These are phyloP conservation scores for Phoebastria nigripes DNA, from an alignment of 2,797 vertebrate species.

Conservation along the genomic window DNA sequence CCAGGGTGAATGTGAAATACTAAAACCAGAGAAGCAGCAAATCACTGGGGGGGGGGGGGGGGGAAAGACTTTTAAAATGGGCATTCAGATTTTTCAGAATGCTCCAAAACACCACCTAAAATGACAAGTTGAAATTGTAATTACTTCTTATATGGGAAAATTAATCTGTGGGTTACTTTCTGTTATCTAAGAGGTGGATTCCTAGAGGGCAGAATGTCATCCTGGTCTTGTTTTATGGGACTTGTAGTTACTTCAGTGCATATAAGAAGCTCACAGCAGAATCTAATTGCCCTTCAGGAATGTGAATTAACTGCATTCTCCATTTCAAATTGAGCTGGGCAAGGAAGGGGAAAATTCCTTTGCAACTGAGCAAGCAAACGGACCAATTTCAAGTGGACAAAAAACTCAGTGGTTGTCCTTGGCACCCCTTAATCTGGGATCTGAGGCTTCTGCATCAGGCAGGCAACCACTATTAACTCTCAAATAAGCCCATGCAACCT, in stretches of 20 bases:
- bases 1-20: background rate
- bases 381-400: background rate
- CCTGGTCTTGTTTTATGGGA: background rate
- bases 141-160: background rate
- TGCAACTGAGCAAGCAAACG: background rate
- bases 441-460: background rate
- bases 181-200: background rate
- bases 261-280: background rate
- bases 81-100: background rate
- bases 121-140: background rate
- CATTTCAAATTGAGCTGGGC: background rate
- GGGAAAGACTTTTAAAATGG: background rate
- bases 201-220: background rate
- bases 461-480: background rate
- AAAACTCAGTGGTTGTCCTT: background rate
- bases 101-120: background rate
- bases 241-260: background rate
- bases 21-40: background rate
- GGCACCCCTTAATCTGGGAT: background rate
- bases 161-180: background rate
- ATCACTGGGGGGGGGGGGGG: no score
- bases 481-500: background rate
- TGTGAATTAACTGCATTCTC: background rate
- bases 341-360: background rate
- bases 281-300: background rate